phyloP scores from a whole-genome alignment of 2,888 invertebrate species.

The Mayetiola destructor region DNA sequence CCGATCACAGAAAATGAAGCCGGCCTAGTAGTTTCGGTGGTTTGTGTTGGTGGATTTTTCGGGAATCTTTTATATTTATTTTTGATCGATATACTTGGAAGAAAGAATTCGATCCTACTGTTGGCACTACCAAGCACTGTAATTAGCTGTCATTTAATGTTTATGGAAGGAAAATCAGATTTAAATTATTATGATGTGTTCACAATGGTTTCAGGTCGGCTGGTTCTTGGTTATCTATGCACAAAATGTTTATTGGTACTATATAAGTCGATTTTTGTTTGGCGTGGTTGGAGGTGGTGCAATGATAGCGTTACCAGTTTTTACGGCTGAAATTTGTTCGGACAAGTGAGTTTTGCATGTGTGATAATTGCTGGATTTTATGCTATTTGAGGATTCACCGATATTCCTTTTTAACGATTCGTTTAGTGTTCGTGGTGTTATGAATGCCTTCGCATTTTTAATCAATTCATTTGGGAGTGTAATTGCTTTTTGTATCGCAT shows the following conservation, averaged over 20 bases:
- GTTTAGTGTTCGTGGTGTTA: neutral
- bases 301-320: neutral
- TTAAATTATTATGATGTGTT: too few relatives aligned
- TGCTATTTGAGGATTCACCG: neutral
- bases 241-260: neutral
- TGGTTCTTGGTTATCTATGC: neutral
- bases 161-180: too few relatives aligned
- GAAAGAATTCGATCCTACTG: neutral
- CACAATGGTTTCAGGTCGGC: neutral
- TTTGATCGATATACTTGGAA: neutral
- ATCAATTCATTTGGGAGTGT: neutral
- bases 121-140: neutral
- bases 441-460: neutral
- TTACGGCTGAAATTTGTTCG: neutral
- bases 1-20: neutral
- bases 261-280: neutral
- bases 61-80: neutral
- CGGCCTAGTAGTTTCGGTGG: neutral
- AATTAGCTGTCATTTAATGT: too few relatives aligned
- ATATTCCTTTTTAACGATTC: too few relatives aligned
- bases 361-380: neutral
- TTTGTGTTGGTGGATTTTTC: neutral
- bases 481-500: neutral
- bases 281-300: neutral
- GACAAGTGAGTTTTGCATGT: neutral